Evolutionary conservation across 2,888 invertebrate species (phyloP), one percentile per base, ranked within the genome.

Genomic region (Caenorhabditis sp.): DNA sequence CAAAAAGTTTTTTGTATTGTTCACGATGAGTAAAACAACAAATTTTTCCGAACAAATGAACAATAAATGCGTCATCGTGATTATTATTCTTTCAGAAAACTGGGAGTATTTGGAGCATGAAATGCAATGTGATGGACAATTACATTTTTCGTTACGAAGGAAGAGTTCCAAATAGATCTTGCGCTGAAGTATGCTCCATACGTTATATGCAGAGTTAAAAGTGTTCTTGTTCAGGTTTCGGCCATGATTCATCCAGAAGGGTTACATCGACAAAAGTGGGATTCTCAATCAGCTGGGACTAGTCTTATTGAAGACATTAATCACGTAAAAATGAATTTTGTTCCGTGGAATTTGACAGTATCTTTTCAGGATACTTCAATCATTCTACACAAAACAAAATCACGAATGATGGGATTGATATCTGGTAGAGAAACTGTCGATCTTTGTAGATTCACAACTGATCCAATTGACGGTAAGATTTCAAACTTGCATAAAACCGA

Each of bases 181-280:
- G 75, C 53, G 78, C 78, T 0, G 78, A 78, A 66, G 76, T 75
- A 21, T 10, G 37, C 14, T 19, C 5, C 27, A 23, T 21, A 49
- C 19, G 24, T 31, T 26, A 19, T 73, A 19, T n/a, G n/a, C n/a
- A n/a, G n/a, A n/a, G n/a, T n/a, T n/a, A n/a, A n/a, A n/a, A n/a
- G n/a, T n/a, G n/a, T n/a, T n/a, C 31, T 31, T 31, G 5, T 31
- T 31, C 14, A 76, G 76, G 72, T 78, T 3, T 71, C 78, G 17
- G 78, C 75, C 10, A 67, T 75, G 65, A 72, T 78, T 27, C 78
- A 78, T 60, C 78, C 78, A n/a, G 71, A 78, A 78, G 78, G 78
- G 8, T 53, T 75, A 12, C 75, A 75, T 21, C 72, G 78, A 4
- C 65, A 53, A 21, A 78, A 75, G 37, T 78, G 78, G 78, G 78